Evolutionary conservation across 1,140 invertebrate species (phyloP).

Genomic region (Nylanderia fulva): DNA sequence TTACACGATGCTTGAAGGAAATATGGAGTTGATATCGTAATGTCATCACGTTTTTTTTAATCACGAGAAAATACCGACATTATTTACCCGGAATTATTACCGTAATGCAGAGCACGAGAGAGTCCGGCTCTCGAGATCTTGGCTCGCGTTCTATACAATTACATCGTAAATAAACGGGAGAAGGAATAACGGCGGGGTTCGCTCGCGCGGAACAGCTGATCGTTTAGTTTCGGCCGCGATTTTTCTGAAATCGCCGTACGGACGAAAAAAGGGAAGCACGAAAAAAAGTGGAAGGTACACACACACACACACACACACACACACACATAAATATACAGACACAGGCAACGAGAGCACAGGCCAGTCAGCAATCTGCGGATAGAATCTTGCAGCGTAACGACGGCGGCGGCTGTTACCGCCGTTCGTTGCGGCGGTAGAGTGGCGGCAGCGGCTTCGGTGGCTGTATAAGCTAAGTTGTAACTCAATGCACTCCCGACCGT

Average conservation of each 20-base stretch:
- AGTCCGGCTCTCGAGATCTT: background rate
- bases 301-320: background rate
- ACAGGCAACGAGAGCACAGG: conserved; percentile 24
- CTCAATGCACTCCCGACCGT: conserved; percentile 73
- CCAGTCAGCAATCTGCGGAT: conserved; percentile 63
- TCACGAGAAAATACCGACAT: background rate
- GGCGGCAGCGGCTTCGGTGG: conserved; percentile 51
- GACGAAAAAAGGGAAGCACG: conserved; percentile 14
- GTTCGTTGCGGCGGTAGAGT: conserved; percentile 44
- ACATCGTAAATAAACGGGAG: conserved; percentile 32
- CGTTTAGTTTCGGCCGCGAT: conserved; percentile 24
- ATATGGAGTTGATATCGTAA: background rate
- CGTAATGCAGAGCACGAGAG: conserved; percentile 1
- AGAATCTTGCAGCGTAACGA: conserved; percentile 72
- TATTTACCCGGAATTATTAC: conserved; percentile 2
- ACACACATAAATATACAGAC: too few species aligned
- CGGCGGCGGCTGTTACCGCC: conserved; percentile 63
- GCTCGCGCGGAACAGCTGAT: conserved; percentile 7
- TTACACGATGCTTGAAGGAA: background rate
- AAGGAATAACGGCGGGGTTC: conserved; percentile 6
- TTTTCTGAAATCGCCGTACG: conserved; percentile 48
- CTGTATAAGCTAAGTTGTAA: conserved; percentile 71
- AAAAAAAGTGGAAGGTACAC: conserved; percentile 24
- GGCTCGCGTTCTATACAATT: conserved; percentile 28
- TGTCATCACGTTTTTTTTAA: background rate